Percentiles rank a stretch among this genome's conserved stretches.
Conservation (phyloP, 1,140 invertebrate genomes). For the Drosophila arizonae region DNA sequence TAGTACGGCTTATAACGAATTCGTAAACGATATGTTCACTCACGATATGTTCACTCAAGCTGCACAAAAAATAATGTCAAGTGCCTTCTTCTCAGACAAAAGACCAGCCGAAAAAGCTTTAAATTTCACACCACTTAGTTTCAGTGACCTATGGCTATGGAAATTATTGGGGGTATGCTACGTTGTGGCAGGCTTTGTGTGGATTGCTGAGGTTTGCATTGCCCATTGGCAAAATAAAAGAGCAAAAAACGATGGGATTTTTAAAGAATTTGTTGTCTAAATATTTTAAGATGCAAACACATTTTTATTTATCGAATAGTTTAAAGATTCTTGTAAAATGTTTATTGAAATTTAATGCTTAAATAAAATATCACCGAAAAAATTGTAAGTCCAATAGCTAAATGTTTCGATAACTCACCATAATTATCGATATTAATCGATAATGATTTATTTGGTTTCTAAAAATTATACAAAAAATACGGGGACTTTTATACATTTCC, state of each 20-base stretch:
- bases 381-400: no score
- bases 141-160: constrained; percentile 28
- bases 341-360: no score
- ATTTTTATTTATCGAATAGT: no score
- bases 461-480: no score
- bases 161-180: constrained; percentile 22
- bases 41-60: not conserved
- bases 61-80: not conserved
- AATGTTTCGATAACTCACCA: no score
- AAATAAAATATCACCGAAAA: no score
- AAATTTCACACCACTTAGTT: not conserved
- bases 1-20: not conserved
- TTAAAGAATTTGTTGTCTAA: not conserved
- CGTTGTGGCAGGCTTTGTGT: constrained; percentile 5
- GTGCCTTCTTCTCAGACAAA: not conserved
- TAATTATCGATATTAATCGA: no score
- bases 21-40: not conserved
- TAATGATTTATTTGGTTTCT: no score
- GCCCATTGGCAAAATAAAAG: not conserved
- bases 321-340: no score
- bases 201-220: constrained; percentile 19
- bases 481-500: no score
- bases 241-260: not conserved
- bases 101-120: not conserved
- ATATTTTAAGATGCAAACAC: no score